Base-by-base conservation (phyloP, 2,113 vertebrate genomes). In the Ophthalmolycus amberensis region DNA sequence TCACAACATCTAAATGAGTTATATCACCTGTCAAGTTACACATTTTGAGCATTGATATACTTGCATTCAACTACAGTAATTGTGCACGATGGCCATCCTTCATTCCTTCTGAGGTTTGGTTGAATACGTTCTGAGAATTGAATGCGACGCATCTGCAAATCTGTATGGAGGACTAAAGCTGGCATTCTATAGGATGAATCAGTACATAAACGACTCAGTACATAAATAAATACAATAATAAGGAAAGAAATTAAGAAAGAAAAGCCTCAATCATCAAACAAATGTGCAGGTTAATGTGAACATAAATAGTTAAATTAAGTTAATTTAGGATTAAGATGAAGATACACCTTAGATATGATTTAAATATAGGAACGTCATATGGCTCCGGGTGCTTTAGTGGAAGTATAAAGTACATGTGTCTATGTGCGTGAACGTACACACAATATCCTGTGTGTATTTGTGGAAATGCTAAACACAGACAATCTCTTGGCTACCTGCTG, bases 371-470 rank as follows among this genome's bases (percentile, higher is more conserved):
- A 29, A 32, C 48, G 64, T 68, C 37, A 58, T 44, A 42, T 29
- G 22, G 22, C 7, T 52, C 11, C 9, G 29, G 4, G 8, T 72
- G 27, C 42, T 71, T 42, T 16, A 29, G 18, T 29, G 50, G 12
- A 52, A n/a, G 12, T 34, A 48, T 62, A 56, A 25, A 56, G 40
- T 9, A 9, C 11, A 50, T 20, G 37, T 44, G 16, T 66, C 2
- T 46, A n/a, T 27, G 60, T 75, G 14, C 27, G 1, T 46, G 18
- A 59, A 44, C 2, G 2, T 29, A 54, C 37, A 42, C 69, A 20
- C 8, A 58, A 7, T n/a, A 40, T 18, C 48, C 48, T 18, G 52
- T 71, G 69, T 71, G 52, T 71, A 58, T 40, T 73, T 73, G 58
- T 74, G 42, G 42, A 29, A 34, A 20, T 48, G 20, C 20, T 64